Evolutionary conservation across 2,888 invertebrate genomes (phyloP).

Genomic region (Uloborus plumipes): DNA sequence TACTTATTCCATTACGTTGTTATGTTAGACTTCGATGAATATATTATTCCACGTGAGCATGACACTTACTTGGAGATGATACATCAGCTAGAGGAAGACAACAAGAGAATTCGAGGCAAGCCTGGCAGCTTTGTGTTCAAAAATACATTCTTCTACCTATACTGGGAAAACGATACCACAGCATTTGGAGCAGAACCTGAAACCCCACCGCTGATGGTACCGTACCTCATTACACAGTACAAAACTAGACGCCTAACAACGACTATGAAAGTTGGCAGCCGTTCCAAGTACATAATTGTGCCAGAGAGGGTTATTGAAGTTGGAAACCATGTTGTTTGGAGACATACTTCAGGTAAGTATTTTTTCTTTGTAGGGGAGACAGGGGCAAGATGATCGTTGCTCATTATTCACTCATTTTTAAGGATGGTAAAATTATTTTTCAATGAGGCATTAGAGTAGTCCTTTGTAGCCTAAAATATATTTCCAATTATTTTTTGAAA

Average conservation of each 20-base stretch:
- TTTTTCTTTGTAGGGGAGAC: not conserved
- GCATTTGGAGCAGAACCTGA: constrained; percentile 70
- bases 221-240: constrained; percentile 68
- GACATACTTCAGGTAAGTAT: constrained; percentile 62
- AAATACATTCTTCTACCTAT: constrained; percentile 74
- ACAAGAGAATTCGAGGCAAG: constrained; percentile 36
- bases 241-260: constrained; percentile 68
- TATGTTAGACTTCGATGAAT: constrained; percentile 70
- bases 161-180: constrained; percentile 72
- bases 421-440: too few relatives aligned
- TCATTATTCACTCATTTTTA: too few relatives aligned
- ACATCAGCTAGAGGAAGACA: constrained; percentile 54
- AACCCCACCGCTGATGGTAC: constrained; percentile 51
- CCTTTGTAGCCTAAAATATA: too few relatives aligned
- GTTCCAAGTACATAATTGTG: constrained; percentile 73
- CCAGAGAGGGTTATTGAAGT: constrained; percentile 69
- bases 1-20: constrained; percentile 69
- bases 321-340: constrained; percentile 70
- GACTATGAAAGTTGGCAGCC: constrained; percentile 69
- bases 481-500: too few relatives aligned
- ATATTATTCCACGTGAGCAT: constrained; percentile 68
- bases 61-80: constrained; percentile 64
- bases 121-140: constrained; percentile 73
- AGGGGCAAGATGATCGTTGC: too few relatives aligned
- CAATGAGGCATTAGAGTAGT: too few relatives aligned